Percentiles rank a stretch among this genome's conserved stretches.
phyloP scores from a whole-genome alignment of 2,113 vertebrate genomes.

The Paracanthobrama guichenoti region DNA sequence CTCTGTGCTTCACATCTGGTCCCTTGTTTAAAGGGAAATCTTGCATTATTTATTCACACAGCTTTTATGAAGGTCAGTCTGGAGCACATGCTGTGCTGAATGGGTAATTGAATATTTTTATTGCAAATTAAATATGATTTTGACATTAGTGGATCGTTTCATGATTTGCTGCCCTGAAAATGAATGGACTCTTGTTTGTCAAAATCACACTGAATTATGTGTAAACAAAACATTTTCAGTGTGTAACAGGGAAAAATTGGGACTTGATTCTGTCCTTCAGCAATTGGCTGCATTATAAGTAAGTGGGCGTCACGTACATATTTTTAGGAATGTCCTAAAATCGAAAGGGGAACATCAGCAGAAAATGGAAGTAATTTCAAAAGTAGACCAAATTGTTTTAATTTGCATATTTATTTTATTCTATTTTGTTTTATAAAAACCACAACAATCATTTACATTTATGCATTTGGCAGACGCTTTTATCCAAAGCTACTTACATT shows the following conservation, averaged over 20 bases:
- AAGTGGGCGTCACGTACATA: not conserved
- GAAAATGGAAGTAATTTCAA: not conserved
- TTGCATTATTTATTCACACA: constrained; percentile 29
- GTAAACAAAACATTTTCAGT: not conserved
- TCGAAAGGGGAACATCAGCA: not conserved
- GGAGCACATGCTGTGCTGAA: constrained; percentile 16
- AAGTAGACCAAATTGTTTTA: not conserved
- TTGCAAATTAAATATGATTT: constrained; percentile 30
- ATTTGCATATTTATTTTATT: not conserved
- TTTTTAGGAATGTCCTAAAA: not conserved
- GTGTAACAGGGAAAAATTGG: not conserved
- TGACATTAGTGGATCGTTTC: constrained; percentile 7
- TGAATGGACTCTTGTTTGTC: not conserved
- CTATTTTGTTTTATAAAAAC: too few species aligned
- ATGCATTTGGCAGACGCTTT: too few species aligned
- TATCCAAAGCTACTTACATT: too few species aligned
- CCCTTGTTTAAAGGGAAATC: constrained; percentile 35
- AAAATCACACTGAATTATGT: not conserved
- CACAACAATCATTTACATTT: too few species aligned
- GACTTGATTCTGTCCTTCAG: not conserved
- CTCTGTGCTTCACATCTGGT: constrained; percentile 33
- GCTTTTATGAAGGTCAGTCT: constrained; percentile 34
- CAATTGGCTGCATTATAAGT: not conserved
- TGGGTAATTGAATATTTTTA: constrained; percentile 25
- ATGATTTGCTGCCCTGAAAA: not conserved